Evolutionary conservation across 2,797 vertebrate species (phyloP), one percentile per base, ranked within the genome.

Genomic region (Acanthiza pusilla): DNA sequence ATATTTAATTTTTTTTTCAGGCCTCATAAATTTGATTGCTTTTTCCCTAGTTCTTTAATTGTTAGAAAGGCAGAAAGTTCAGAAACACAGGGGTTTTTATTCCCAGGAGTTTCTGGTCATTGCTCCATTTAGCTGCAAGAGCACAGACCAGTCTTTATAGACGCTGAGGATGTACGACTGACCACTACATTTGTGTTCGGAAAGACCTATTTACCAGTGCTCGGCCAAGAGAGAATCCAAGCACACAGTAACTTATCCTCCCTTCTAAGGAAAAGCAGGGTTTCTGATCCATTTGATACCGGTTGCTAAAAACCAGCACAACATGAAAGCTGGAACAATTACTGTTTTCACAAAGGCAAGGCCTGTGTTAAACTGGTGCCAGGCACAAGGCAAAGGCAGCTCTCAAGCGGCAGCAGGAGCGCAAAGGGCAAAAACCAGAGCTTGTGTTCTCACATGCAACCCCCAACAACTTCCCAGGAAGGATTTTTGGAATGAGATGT

Each of bases 11-110:
- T 85, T 97, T 94, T 94, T 96, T 95, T 94, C 79, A 96, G 84
- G 51, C 48, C 81, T 95, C 48, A 0, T 97, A 97, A 97, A 97
- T 93, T 88, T 85, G 74, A 94, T 97, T 96, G 88, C 77, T 94
- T 93, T 95, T 95, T 70, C 87, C 83, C 77, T 65, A 92, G 86
- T 51, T 83, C 78, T 89, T 61, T 75, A 79, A 71, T 93, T 96
- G 74, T 76, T 91, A 89, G 81, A 93, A 89, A 93, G 62, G 84
- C 4, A 0, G 71, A 96, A 89, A 93, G 91, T 80, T 93, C 57
- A 83, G 51, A 78, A 94, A 96, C 32, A 85, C 45, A 70, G 55
- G 3, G 15, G 7, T 5, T 82, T 90, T 43, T 91, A 81, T 92
- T 93, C 73, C 55, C 58, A 18, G 38, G 72, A 71, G 53, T 77